These are phyloP conservation scores for Centropus bengalensis DNA, from an alignment of 2,113 vertebrate species.

Conservation along the genomic window DNA sequence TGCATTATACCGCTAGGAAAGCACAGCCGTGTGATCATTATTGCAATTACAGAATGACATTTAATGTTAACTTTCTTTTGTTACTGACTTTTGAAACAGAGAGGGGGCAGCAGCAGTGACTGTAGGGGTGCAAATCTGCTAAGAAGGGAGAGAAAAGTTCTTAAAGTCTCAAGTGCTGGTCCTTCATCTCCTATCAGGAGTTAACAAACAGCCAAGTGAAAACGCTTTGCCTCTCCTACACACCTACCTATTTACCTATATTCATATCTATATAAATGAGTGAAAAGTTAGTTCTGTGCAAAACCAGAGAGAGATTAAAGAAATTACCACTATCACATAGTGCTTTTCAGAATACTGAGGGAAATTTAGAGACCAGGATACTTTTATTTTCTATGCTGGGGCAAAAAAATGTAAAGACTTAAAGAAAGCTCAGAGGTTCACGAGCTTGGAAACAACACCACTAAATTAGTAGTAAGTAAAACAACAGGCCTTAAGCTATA, in stretches of 20 bases:
- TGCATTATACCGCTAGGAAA: constrained; percentile 58
- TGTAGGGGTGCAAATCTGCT: neutral
- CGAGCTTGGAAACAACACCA: neutral
- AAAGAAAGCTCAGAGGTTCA: neutral
- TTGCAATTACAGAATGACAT: constrained; percentile 75
- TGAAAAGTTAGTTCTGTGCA: neutral
- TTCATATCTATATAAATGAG: neutral
- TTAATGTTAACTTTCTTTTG: constrained; percentile 72
- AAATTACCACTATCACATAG: neutral
- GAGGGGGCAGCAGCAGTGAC: neutral
- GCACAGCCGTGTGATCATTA: constrained; percentile 76
- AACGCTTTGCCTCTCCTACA: neutral
- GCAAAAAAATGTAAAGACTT: neutral
- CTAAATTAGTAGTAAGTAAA: neutral
- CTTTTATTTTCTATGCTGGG: neutral
- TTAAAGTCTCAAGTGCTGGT: neutral
- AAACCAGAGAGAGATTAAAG: neutral
- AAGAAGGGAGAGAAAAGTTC: neutral
- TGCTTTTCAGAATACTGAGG: neutral
- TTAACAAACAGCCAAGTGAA: neutral
- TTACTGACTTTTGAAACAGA: constrained; percentile 35
- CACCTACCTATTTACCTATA: neutral
- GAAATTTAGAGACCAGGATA: neutral
- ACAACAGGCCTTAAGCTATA: neutral
- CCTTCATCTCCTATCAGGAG: neutral